Conservation (phyloP, 2,797 vertebrate species). For the Ctenochaetus hawaiiensis region DNA sequence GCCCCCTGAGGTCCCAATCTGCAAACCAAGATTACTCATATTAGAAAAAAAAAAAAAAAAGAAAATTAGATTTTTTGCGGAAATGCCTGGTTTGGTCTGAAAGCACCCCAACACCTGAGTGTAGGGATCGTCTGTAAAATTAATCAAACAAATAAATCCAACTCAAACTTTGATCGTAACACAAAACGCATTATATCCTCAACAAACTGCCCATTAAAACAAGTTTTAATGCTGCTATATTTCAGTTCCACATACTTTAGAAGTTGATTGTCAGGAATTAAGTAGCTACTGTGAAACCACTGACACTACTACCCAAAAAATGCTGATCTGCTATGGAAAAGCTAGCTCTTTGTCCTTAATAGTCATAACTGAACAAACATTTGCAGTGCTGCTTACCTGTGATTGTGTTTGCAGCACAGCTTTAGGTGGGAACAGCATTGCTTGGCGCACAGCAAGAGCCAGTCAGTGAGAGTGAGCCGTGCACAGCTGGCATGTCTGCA, state of each 20-base stretch:
- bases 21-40: too few species aligned
- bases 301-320: background rate
- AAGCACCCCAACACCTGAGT: background rate
- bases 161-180: background rate
- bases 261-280: background rate
- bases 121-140: background rate
- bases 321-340: too few species aligned
- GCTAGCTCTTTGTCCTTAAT: background rate
- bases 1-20: too few species aligned
- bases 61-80: too few species aligned
- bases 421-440: slow-evolving; percentile 20
- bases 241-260: background rate
- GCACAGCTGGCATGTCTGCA: slow-evolving; percentile 28
- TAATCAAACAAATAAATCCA: background rate
- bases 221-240: background rate
- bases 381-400: background rate
- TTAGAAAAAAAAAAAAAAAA: too few species aligned
- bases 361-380: slow-evolving; percentile 9
- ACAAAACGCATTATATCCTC: background rate
- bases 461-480: slow-evolving; percentile 25
- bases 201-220: background rate
- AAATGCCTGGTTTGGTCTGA: too few species aligned
- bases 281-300: background rate
- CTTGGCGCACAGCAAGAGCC: slow-evolving; percentile 26
- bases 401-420: slow-evolving; percentile 18